These are phyloP conservation scores for Phyllopteryx taeniolatus DNA, from an alignment of 2,113 vertebrate species.

Conservation along the genomic window DNA sequence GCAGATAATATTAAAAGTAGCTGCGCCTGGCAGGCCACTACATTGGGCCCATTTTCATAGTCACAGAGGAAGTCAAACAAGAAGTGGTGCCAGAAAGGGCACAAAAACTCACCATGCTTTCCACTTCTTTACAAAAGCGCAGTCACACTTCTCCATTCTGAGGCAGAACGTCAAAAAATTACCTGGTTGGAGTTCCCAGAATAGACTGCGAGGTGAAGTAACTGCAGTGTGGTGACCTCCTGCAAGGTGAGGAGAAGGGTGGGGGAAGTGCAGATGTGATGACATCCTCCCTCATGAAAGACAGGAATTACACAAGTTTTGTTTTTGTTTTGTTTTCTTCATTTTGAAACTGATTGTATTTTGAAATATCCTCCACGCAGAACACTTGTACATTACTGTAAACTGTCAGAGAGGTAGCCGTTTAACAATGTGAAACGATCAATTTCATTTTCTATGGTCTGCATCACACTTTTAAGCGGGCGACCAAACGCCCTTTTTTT, in stretches of 20 bases:
- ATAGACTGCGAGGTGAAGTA: neutral
- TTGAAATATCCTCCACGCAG: neutral
- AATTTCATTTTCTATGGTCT: neutral
- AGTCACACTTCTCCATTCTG: neutral
- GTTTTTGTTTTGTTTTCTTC: neutral
- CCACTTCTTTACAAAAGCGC: neutral
- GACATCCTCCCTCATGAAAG: constrained; percentile 11
- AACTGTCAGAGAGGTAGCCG: neutral
- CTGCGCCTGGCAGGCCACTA: constrained; percentile 8
- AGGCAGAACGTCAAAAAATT: neutral
- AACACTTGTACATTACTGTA: no score
- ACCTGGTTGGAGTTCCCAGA: neutral
- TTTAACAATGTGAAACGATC: neutral
- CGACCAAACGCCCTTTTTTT: no score
- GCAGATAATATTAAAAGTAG: constrained; percentile 22
- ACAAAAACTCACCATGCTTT: neutral
- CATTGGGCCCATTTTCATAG: constrained; percentile 25
- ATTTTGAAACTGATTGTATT: neutral
- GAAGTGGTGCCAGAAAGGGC: constrained; percentile 10
- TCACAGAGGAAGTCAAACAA: constrained; percentile 51
- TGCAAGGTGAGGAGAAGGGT: neutral
- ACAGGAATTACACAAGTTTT: neutral
- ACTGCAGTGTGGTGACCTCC: neutral
- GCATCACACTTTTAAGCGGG: no score
- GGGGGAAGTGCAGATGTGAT: constrained; percentile 30